Conservation (phyloP, 2,888 invertebrate species). For the Hermodice carunculata region DNA sequence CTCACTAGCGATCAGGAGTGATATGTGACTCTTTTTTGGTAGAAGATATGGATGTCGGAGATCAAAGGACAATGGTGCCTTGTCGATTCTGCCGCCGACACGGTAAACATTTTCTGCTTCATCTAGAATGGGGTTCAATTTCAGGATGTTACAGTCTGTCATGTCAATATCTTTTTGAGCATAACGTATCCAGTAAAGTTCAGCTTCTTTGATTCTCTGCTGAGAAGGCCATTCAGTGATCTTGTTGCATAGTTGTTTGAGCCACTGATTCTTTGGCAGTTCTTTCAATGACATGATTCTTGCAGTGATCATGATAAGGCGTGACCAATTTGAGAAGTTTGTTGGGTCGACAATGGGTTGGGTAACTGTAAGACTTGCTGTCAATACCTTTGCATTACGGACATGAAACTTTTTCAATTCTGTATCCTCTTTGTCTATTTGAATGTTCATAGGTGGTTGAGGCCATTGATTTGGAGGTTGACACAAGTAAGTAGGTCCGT, state of each 20-base stretch:
- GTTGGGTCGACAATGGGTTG: not conserved
- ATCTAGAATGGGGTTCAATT: constrained; percentile 9
- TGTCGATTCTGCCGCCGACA: not conserved
- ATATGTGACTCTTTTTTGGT: constrained; percentile 3
- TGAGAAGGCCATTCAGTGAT: not conserved
- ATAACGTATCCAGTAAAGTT: not conserved
- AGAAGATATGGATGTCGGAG: constrained; percentile 12
- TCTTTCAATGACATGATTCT: constrained; percentile 2
- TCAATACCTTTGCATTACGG: constrained; percentile 2
- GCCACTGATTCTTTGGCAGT: constrained; percentile 2
- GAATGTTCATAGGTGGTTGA: not conserved
- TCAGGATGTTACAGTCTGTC: not conserved
- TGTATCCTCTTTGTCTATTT: not conserved
- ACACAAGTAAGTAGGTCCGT: constrained; percentile 1
- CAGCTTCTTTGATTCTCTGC: not conserved
- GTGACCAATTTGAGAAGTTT: constrained; percentile 9
- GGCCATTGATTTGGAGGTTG: constrained; percentile 6
- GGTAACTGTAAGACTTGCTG: not conserved
- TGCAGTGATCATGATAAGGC: constrained; percentile 3
- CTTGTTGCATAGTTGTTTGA: not conserved
- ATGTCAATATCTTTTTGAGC: constrained; percentile 13
- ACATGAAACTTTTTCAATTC: constrained; percentile 16
- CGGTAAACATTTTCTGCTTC: constrained; percentile 12
- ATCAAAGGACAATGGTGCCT: constrained; percentile 2
- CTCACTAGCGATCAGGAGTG: not conserved